phyloP scores from a whole-genome alignment of 2,888 invertebrate species.

The Cryptus viduatorius region DNA sequence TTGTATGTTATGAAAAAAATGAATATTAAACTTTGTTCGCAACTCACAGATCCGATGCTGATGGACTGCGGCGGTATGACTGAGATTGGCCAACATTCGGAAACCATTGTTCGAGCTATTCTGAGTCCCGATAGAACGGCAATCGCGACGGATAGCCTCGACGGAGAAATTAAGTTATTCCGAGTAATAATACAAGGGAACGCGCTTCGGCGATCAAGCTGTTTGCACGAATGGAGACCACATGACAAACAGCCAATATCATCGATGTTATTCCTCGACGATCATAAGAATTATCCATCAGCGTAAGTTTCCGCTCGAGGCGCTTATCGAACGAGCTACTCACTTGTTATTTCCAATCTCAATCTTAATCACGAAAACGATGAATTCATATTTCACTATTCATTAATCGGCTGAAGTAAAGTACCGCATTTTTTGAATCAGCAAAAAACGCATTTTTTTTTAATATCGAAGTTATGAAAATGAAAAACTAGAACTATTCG shows the following conservation, averaged over 20 bases:
- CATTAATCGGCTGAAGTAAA: too few relatives aligned
- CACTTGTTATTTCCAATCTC: neutral
- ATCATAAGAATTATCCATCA: slow-evolving; percentile 92
- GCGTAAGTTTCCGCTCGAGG: slow-evolving; percentile 88
- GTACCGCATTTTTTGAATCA: too few relatives aligned
- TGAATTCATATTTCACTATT: too few relatives aligned
- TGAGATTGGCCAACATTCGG: slow-evolving; percentile 87
- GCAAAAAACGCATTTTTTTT: too few relatives aligned
- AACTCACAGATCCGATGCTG: slow-evolving; percentile 79
- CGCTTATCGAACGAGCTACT: slow-evolving; percentile 8
- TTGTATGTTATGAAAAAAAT: slow-evolving; percentile 12
- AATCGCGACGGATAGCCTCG: slow-evolving; percentile 94
- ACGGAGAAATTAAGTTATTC: slow-evolving; percentile 97
- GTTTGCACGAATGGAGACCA: slow-evolving; percentile 97
- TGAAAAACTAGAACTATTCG: too few relatives aligned
- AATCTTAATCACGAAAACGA: too few relatives aligned
- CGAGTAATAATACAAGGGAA: slow-evolving; percentile 91
- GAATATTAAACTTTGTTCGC: slow-evolving; percentile 45
- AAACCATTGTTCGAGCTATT: slow-evolving; percentile 93
- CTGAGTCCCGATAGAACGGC: slow-evolving; percentile 98
- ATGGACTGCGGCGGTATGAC: slow-evolving; percentile 82
- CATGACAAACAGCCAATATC: slow-evolving; percentile 95
- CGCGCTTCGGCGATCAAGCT: slow-evolving; percentile 88
- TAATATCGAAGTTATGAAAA: too few relatives aligned
- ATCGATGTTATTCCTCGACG: slow-evolving; percentile 97